Evolutionary conservation across 2,113 vertebrate genomes (phyloP).

Genomic region (Copsychus sechellarum): DNA sequence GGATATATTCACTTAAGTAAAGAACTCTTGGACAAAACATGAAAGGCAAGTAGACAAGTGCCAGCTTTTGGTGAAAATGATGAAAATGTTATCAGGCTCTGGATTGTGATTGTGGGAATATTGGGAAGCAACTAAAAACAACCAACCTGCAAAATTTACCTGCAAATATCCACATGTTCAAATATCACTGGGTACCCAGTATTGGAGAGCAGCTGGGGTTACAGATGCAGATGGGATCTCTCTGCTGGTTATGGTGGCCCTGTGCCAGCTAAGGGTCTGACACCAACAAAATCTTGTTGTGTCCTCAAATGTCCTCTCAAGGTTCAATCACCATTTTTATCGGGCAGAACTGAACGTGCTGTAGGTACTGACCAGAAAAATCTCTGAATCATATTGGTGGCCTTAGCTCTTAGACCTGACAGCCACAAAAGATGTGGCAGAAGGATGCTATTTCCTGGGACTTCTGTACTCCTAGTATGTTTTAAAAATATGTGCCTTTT

Average conservation of each 20-base stretch:
- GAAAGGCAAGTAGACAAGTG: background rate
- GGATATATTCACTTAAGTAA: background rate
- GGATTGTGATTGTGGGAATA: background rate
- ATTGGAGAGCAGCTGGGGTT: background rate
- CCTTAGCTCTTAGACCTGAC: background rate
- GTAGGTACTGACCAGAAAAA: background rate
- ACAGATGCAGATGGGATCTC: background rate
- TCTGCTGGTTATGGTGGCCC: background rate
- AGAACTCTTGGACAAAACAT: background rate
- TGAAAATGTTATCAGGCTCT: background rate
- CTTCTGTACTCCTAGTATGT: background rate
- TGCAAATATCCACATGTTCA: background rate
- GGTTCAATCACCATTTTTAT: constrained; percentile 31
- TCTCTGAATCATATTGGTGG: background rate
- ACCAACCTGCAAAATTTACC: background rate
- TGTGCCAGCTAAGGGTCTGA: background rate
- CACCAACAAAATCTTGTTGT: background rate
- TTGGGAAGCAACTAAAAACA: background rate
- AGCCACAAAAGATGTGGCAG: background rate
- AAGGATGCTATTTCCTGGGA: background rate
- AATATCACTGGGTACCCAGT: background rate
- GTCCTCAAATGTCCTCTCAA: background rate
- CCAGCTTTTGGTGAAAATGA: background rate
- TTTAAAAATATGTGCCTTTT: background rate
- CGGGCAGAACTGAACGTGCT: background rate